Evolutionary conservation across 2,888 invertebrate species (phyloP).

Genomic region (Chaetoderma sp.): DNA sequence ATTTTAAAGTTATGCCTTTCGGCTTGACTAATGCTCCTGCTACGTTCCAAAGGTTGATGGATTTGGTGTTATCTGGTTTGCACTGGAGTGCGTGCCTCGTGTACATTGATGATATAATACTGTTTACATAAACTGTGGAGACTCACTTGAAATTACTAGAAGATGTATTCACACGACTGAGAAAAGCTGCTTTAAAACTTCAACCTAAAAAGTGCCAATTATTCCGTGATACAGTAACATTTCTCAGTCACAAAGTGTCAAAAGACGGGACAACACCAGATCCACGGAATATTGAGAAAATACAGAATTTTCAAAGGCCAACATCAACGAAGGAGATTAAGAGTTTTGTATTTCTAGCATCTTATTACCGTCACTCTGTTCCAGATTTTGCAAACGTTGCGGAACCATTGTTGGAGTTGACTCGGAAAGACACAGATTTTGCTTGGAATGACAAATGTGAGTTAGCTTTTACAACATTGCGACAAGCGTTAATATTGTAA

Average conservation of each 20-base stretch:
- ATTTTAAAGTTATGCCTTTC: no score
- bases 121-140: not conserved
- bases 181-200: not conserved
- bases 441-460: constrained; percentile 23
- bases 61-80: no score
- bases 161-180: not conserved
- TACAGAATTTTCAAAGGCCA: constrained; percentile 19
- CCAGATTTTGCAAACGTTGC: constrained; percentile 25
- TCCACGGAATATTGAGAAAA: constrained; percentile 8
- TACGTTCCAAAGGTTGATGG: no score
- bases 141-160: not conserved
- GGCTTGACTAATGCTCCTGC: no score
- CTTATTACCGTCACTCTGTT: constrained; percentile 23
- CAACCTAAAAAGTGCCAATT: not conserved
- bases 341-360: constrained; percentile 23
- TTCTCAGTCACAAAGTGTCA: constrained; percentile 28
- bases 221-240: not conserved
- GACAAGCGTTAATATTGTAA: not conserved
- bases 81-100: no score
- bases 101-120: not conserved
- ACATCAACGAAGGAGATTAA: constrained; percentile 15
- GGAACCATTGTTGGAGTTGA: constrained; percentile 23
- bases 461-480: constrained; percentile 11
- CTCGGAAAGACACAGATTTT: constrained; percentile 12
- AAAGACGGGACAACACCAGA: constrained; percentile 20